These are phyloP conservation scores for Trachurus trachurus DNA, from an alignment of 2,797 vertebrate genomes.

Conservation along the genomic window DNA sequence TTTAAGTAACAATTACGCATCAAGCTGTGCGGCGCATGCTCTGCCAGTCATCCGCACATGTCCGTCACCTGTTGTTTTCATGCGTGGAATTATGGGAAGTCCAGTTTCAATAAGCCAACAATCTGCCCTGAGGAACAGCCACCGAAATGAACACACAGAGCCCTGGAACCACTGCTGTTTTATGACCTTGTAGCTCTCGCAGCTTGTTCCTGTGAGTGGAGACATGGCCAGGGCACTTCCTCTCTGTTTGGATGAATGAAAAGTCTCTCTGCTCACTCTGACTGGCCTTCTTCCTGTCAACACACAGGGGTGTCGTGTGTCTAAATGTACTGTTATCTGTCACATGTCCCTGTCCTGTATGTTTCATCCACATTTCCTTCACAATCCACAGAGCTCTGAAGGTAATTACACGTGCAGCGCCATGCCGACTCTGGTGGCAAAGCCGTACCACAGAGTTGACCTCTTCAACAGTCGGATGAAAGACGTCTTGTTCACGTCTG, in stretches of 20 bases:
- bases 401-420: constrained; percentile 83
- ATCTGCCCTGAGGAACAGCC: constrained; percentile 22
- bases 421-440: constrained; percentile 88
- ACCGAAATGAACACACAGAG: constrained; percentile 32
- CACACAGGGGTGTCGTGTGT: neutral
- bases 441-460: constrained; percentile 86
- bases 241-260: constrained; percentile 32
- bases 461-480: constrained; percentile 91
- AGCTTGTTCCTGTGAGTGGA: constrained; percentile 40
- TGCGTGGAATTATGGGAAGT: neutral
- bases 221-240: constrained; percentile 40
- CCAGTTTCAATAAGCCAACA: constrained; percentile 16
- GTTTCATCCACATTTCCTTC: constrained; percentile 13
- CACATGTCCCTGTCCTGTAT: constrained; percentile 6
- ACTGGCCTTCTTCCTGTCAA: neutral
- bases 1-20: no score
- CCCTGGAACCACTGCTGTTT: constrained; percentile 57
- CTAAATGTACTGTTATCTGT: neutral
- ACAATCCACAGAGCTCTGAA: constrained; percentile 71
- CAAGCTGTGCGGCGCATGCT: no score
- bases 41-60: neutral
- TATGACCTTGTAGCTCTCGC: constrained; percentile 48
- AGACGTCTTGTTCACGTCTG: constrained; percentile 88
- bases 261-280: constrained; percentile 2
- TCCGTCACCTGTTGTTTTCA: neutral